phyloP scores from a whole-genome alignment of 2,797 vertebrate species.

The Hapalemur alaotrensis region DNA sequence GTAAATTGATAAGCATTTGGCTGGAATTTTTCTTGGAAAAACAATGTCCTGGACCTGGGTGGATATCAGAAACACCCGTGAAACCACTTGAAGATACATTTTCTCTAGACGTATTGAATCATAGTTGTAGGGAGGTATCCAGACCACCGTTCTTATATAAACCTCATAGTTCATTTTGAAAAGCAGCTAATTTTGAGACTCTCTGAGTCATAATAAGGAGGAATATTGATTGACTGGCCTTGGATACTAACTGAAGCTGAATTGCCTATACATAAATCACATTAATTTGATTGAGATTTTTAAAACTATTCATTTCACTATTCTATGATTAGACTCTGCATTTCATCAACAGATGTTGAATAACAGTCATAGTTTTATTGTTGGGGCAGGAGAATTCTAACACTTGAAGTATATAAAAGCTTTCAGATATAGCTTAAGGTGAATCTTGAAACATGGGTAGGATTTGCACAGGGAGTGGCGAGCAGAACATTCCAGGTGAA shows the following conservation, averaged over 20 bases:
- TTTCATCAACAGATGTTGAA: background rate
- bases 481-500: background rate
- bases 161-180: background rate
- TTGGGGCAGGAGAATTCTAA: background rate
- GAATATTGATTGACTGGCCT: background rate
- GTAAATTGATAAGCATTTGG: background rate
- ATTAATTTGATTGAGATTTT: background rate
- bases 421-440: background rate
- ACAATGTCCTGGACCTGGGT: background rate
- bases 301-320: background rate
- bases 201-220: background rate
- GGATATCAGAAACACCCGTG: background rate
- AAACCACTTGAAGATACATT: background rate
- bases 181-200: constrained; percentile 16
- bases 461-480: background rate
- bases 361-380: background rate
- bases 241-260: background rate
- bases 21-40: constrained; percentile 10
- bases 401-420: background rate
- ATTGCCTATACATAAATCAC: background rate
- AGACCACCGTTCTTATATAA: background rate
- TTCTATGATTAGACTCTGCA: background rate
- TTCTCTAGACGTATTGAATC: background rate
- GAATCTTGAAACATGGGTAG: background rate
- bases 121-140: background rate